These are phyloP conservation scores for Drosophila ogumai DNA, from an alignment of 1,140 invertebrate species.

Conservation along the genomic window DNA sequence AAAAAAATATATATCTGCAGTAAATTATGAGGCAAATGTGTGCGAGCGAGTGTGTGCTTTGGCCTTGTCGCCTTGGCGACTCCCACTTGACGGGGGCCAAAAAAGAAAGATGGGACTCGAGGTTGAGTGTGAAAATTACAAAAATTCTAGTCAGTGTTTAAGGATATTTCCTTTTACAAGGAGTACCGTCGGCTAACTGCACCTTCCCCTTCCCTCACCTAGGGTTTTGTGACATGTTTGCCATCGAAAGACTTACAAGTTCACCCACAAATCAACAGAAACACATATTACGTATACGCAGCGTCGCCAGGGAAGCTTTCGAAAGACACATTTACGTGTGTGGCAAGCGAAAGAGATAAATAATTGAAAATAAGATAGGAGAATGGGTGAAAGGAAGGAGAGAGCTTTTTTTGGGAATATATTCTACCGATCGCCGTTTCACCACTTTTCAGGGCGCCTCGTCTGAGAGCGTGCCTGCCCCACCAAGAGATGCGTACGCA, in stretches of 20 bases:
- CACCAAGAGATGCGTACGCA: slow-evolving; percentile 12
- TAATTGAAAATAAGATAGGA: slow-evolving; percentile 5
- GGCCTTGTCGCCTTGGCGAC: slow-evolving; percentile 71
- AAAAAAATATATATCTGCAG: slow-evolving; percentile 8
- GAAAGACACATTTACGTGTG: slow-evolving; percentile 37
- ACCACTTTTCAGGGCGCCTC: slow-evolving; percentile 6
- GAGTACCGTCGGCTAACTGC: not conserved
- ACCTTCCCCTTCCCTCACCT: not conserved
- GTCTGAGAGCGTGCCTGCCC: slow-evolving; percentile 6
- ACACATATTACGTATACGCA: slow-evolving; percentile 75
- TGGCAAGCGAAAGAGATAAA: slow-evolving; percentile 13
- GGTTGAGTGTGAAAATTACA: not conserved
- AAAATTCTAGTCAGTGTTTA: not conserved
- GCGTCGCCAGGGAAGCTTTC: slow-evolving; percentile 45
- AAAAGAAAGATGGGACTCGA: not conserved
- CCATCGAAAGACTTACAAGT: slow-evolving; percentile 26
- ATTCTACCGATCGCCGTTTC: not conserved
- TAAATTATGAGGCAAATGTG: slow-evolving; percentile 32
- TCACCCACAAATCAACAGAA: slow-evolving; percentile 26
- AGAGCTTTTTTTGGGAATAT: slow-evolving; percentile 51
- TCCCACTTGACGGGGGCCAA: slow-evolving; percentile 44
- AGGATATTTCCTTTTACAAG: not conserved
- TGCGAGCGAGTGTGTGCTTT: slow-evolving; percentile 35
- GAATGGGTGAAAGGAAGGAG: slow-evolving; percentile 10
- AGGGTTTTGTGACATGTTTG: not conserved